Evolutionary conservation across 2,888 invertebrate genomes (phyloP).

Genomic region (Hirtodrosophila duncani): DNA sequence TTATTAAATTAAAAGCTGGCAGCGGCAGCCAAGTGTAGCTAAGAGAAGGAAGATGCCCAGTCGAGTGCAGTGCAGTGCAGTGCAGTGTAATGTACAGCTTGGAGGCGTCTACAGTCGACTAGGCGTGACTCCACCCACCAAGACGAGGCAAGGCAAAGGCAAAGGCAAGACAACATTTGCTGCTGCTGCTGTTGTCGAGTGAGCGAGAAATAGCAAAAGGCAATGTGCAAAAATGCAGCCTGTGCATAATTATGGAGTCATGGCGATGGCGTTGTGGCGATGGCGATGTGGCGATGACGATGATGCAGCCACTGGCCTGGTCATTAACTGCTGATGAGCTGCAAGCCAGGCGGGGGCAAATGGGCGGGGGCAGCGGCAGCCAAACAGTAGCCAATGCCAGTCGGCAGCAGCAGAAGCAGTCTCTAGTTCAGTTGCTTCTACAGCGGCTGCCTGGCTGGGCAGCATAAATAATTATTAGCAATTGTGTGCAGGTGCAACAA

Average conservation of each 20-base stretch:
- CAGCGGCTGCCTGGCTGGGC: slow-evolving; percentile 38
- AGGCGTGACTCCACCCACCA: slow-evolving; percentile 69
- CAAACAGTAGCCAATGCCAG: slow-evolving; percentile 68
- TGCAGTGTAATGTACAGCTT: slow-evolving; percentile 17
- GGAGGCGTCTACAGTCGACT: slow-evolving; percentile 25
- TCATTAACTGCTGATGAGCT: slow-evolving; percentile 73
- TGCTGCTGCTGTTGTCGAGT: slow-evolving; percentile 9
- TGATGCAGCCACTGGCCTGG: slow-evolving; percentile 56
- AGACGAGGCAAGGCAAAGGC: slow-evolving; percentile 7
- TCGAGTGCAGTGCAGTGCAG: no score
- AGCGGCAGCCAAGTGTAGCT: slow-evolving; percentile 26
- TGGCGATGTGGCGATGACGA: slow-evolving; percentile 55
- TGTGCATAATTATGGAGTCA: slow-evolving; percentile 69
- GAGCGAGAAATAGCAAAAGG: slow-evolving; percentile 38
- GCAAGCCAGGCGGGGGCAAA: background rate
- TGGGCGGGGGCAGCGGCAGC: slow-evolving; percentile 7
- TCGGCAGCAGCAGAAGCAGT: slow-evolving; percentile 33
- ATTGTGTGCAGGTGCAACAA: slow-evolving; percentile 72
- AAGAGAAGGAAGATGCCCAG: no score
- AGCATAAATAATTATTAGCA: slow-evolving; percentile 75
- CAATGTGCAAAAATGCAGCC: slow-evolving; percentile 55
- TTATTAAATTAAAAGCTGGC: slow-evolving; percentile 70
- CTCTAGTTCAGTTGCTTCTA: slow-evolving; percentile 24
- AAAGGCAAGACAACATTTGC: background rate
- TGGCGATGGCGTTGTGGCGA: slow-evolving; percentile 50